These are phyloP conservation scores for Drosophila insularis DNA, from an alignment of 1,140 invertebrate species.

Conservation along the genomic window DNA sequence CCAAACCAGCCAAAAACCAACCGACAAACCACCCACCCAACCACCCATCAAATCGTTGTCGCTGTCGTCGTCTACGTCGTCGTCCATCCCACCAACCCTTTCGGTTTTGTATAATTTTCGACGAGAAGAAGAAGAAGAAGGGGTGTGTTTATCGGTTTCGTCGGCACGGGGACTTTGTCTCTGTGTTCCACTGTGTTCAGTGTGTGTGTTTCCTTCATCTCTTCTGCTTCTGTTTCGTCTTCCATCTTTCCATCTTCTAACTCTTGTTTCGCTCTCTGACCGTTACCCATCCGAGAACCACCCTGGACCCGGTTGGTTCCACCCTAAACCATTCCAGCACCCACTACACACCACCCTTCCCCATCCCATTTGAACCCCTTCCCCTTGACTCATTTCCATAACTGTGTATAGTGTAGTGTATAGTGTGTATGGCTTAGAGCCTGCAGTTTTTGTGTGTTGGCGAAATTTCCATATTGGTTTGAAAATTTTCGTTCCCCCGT, in stretches of 20 bases:
- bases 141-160: slow-evolving; percentile 7
- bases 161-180: background rate
- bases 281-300: background rate
- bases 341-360: background rate
- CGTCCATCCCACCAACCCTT: background rate
- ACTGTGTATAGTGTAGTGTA: background rate
- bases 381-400: background rate
- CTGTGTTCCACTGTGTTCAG: background rate
- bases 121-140: background rate
- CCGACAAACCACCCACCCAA: background rate
- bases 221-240: background rate
- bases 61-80: too few relatives aligned
- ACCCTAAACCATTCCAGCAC: background rate
- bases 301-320: background rate
- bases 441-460: slow-evolving; percentile 15
- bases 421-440: background rate
- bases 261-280: slow-evolving; percentile 2
- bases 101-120: background rate
- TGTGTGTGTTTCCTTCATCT: background rate
- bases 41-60: background rate
- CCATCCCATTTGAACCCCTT: background rate
- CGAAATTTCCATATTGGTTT: slow-evolving; percentile 18
- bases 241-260: background rate
- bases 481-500: slow-evolving; percentile 3
- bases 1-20: too few relatives aligned